Evolutionary conservation across 1,140 invertebrate species (phyloP), one percentile per base, ranked within the genome.

Genomic region (Octopus bimaculoides): DNA sequence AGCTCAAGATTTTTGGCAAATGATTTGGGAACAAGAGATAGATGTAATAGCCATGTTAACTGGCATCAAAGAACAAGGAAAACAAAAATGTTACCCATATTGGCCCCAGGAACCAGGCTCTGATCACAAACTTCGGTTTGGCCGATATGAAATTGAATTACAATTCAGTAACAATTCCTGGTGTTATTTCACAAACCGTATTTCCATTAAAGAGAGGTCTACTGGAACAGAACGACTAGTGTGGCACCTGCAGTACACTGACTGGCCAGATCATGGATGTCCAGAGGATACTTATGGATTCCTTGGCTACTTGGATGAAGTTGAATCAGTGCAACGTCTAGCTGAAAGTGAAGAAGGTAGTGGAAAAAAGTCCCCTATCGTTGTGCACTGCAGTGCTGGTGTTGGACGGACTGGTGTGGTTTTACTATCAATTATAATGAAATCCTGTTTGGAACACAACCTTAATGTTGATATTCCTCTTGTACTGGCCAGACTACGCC

Each of bases 341-440:
- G 86, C 87, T 8, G 86, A 89, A 26, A 86, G 84, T 71, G 88
- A 89, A 54, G 93, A 95, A 69, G 92, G 92, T 0, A 92, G 93
- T 12, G 93, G 93, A 69, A 94, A 94, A 87, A 92, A 73, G 91
- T 94, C 96, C 41, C 96, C 96, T 4, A 97, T 98, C 85, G 93
- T 98, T 54, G 96, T 98, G 56, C 97, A 98, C 89, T 98, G 97
- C 90, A 97, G 95, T 86, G 97, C 97, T 73, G 98, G 97, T 9
- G 98, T 99, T 83, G 97, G 97, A 76, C 92, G 97, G 84, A 98
- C 97, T 89, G 97, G 97, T 95, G 91, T 95, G 5, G 93, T 95
- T n/a, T 93, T 97, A 54, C 92, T 99, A 75, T 95, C 99, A 84
- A 97, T 99, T 89, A 97, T 99, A 76, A 91, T 97, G 84, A 92